Percentiles rank a stretch among this genome's conserved stretches.
Evolutionary conservation across 2,888 invertebrate species (phyloP).

Genomic region (Coleophora deauratella): DNA sequence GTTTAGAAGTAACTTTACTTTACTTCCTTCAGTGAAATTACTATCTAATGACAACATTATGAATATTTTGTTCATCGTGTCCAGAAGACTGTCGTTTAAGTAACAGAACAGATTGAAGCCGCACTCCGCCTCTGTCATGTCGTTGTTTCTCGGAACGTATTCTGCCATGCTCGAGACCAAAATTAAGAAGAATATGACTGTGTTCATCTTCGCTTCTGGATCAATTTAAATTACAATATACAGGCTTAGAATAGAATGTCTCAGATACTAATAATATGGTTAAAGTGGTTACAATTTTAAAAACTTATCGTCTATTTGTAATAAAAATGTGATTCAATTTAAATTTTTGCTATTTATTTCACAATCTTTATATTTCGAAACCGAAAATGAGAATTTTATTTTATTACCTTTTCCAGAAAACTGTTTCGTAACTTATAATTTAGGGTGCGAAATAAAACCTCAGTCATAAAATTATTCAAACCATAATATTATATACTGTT

Average conservation of each 20-base stretch:
- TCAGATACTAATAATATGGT: too few species aligned
- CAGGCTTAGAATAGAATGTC: too few species aligned
- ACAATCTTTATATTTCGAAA: too few species aligned
- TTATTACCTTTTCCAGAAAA: too few species aligned
- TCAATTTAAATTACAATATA: background rate
- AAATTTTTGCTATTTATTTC: too few species aligned
- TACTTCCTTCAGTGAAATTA: constrained; percentile 15
- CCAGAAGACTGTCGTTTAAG: constrained; percentile 21
- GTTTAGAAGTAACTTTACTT: constrained; percentile 20
- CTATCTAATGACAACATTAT: constrained; percentile 20
- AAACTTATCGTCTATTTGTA: background rate
- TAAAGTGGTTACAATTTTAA: background rate
- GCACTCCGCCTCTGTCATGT: constrained; percentile 11
- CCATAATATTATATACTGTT: too few species aligned
- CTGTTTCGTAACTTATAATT: too few species aligned
- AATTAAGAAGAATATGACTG: background rate
- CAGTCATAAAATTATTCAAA: too few species aligned
- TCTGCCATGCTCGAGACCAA: background rate
- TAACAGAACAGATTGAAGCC: constrained; percentile 21
- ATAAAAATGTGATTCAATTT: background rate
- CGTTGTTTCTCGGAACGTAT: background rate
- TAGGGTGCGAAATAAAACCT: too few species aligned
- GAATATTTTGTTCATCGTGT: constrained; percentile 27
- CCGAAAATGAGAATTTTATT: too few species aligned
- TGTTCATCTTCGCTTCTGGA: background rate